Evolutionary conservation across 2,113 vertebrate genomes (phyloP).

Genomic region (Chaenocephalus aceratus): DNA sequence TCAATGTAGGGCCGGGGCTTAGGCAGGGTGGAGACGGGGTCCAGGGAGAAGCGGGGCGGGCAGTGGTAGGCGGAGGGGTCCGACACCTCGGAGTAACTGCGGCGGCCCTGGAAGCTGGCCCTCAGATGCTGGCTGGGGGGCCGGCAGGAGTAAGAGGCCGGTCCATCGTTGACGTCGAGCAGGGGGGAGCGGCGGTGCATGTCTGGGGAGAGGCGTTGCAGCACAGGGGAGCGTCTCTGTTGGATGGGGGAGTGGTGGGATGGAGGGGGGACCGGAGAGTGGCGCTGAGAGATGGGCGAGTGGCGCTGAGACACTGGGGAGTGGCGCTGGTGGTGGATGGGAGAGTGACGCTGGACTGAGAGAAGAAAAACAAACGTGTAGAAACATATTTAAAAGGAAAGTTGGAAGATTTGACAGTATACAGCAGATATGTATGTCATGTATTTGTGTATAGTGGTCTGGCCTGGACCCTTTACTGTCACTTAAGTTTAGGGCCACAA

Average conservation of each 20-base stretch:
- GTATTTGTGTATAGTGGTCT: neutral
- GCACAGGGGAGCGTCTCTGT: conserved; percentile 88
- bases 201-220: conserved; percentile 87
- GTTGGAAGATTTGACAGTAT: neutral
- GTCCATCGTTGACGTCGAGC: conserved; percentile 86
- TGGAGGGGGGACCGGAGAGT: conserved; percentile 81
- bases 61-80: conserved; percentile 92
- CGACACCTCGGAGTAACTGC: conserved; percentile 95
- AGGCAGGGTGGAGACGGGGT: conserved; percentile 92
- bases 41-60: conserved; percentile 88
- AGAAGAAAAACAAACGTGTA: neutral
- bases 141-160: conserved; percentile 89
- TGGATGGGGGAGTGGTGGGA: conserved; percentile 86
- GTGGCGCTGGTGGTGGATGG: conserved; percentile 83
- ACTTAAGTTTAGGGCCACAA: too few species aligned
- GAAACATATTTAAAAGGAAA: neutral
- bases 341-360: conserved; percentile 90
- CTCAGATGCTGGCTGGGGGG: conserved; percentile 91
- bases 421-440: neutral
- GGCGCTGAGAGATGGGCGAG: conserved; percentile 86
- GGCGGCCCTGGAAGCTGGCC: conserved; percentile 94
- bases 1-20: conserved; percentile 92
- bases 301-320: conserved; percentile 90
- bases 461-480: neutral
- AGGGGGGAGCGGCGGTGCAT: conserved; percentile 86